phyloP scores from a whole-genome alignment of 2,888 invertebrate genomes.

The Hyposoter didymator region DNA sequence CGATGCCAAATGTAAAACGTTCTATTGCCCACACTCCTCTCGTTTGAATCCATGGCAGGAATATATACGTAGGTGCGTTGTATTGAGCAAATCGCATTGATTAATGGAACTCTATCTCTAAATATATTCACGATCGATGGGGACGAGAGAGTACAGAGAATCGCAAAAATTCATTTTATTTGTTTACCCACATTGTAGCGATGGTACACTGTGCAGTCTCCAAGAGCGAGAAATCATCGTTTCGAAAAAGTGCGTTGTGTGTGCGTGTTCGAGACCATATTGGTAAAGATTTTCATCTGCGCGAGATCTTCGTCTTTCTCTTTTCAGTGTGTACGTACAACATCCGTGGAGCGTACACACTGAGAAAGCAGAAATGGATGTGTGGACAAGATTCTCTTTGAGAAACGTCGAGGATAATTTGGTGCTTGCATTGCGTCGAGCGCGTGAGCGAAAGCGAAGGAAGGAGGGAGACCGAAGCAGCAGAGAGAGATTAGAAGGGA shows the following conservation, averaged over 20 bases:
- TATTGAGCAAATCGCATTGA: conserved; percentile 54
- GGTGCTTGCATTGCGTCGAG: conserved; percentile 48
- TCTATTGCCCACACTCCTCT: conserved; percentile 13
- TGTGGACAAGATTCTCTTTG: conserved; percentile 54
- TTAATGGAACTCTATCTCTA: conserved; percentile 44
- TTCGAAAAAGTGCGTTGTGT: background rate
- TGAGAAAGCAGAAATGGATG: conserved; percentile 59
- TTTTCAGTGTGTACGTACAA: background rate
- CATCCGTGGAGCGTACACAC: background rate
- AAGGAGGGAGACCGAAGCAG: background rate
- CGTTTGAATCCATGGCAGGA: background rate
- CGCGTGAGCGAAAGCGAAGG: conserved; percentile 49
- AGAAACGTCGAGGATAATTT: conserved; percentile 62
- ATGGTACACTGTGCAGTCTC: background rate
- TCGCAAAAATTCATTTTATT: conserved; percentile 49
- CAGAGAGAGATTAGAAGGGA: conserved; percentile 14
- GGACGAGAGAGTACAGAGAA: conserved; percentile 1
- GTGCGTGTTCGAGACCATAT: conserved; percentile 24
- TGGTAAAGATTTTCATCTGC: conserved; percentile 55
- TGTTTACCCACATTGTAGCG: conserved; percentile 50
- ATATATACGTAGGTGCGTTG: conserved; percentile 13
- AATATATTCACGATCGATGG: conserved; percentile 23
- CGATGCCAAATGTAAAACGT: conserved; percentile 57
- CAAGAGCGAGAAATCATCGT: conserved; percentile 34
- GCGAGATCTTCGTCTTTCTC: background rate